Conservation (phyloP, 2,797 vertebrate genomes). For the Urophycis tenuis region DNA sequence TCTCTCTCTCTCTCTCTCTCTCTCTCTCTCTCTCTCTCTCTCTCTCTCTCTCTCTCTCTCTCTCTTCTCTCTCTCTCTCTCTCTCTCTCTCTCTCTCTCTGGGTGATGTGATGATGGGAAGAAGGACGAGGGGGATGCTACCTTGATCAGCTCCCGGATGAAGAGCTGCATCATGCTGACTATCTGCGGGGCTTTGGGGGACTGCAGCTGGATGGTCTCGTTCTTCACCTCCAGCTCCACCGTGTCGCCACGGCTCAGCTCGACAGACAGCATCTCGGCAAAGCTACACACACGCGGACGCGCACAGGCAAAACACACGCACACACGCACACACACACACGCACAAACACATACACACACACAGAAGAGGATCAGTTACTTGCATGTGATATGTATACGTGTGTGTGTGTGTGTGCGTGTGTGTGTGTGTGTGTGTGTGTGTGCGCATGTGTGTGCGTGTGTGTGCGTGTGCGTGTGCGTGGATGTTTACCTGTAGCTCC, state of each 20-base stretch:
- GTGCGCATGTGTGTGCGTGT: background rate
- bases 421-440: background rate
- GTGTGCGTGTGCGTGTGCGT: background rate
- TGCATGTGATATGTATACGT: background rate
- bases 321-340: conserved; percentile 7
- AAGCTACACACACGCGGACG: conserved; percentile 81
- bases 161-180: conserved; percentile 75
- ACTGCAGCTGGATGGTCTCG: conserved; percentile 75
- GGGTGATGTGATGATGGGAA: background rate
- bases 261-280: conserved; percentile 81
- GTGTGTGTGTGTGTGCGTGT: background rate
- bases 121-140: conserved; percentile 28
- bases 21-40: no score
- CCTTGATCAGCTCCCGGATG: conserved; percentile 80
- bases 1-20: no score
- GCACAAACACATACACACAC: conserved; percentile 19
- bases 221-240: conserved; percentile 75
- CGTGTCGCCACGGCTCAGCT: conserved; percentile 48
- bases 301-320: no score
- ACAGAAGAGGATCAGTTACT: background rate
- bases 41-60: background rate
- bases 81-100: background rate
- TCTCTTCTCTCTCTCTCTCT: background rate
- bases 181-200: conserved; percentile 71
- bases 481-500: conserved; percentile 78